Conservation (phyloP, 1,140 invertebrate species). For the Lepidurus packardi region DNA sequence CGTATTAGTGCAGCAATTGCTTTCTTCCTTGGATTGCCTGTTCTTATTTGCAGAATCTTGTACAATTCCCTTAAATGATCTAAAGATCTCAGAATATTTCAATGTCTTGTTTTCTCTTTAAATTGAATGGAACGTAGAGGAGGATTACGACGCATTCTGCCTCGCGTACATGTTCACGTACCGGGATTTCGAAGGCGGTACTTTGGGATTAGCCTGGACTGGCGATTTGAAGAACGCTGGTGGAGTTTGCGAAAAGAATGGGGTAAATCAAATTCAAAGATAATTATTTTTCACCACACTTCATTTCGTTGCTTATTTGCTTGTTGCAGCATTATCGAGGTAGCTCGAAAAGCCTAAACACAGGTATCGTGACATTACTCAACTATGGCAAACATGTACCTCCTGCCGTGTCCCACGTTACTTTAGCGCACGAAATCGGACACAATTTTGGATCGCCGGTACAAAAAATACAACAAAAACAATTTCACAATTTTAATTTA, state of each 20-base stretch:
- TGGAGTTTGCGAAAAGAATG: conserved; percentile 89
- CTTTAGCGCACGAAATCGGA: conserved; percentile 97
- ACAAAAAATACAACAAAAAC: background rate
- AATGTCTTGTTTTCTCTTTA: too few species aligned
- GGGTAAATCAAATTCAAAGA: conserved; percentile 54
- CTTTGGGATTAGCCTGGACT: conserved; percentile 94
- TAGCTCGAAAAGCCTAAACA: conserved; percentile 92
- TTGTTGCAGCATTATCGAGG: conserved; percentile 79
- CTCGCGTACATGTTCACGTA: conserved; percentile 99
- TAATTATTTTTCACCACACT: background rate
- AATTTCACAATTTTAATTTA: conserved; percentile 21
- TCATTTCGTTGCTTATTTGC: conserved; percentile 33
- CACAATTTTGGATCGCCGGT: conserved; percentile 98
- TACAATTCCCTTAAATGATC: too few species aligned
- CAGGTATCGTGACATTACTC: conserved; percentile 93
- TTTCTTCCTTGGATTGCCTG: too few species aligned
- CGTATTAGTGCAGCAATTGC: too few species aligned
- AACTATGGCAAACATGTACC: conserved; percentile 99
- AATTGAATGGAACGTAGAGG: conserved; percentile 55
- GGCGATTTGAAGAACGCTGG: conserved; percentile 90
- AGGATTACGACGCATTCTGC: conserved; percentile 97
- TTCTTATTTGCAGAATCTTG: too few species aligned
- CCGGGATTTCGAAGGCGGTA: conserved; percentile 97
- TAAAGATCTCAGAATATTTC: too few species aligned
- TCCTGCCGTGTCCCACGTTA: conserved; percentile 95